These are phyloP conservation scores for Spodoptera littoralis DNA, from an alignment of 2,888 invertebrate genomes.

Conservation along the genomic window DNA sequence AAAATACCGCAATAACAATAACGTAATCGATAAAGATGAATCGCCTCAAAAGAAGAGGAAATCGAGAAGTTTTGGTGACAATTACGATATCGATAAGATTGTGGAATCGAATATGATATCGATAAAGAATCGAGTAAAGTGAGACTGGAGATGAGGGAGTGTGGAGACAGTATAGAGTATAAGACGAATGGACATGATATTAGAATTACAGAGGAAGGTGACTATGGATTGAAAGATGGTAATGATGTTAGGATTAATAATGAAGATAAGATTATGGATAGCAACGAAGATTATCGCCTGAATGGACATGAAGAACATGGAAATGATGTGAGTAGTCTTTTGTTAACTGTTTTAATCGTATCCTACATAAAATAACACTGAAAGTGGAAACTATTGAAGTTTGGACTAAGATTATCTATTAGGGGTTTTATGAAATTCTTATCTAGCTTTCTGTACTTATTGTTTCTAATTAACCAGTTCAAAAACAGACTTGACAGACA, in stretches of 20 bases:
- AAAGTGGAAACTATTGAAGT: no score
- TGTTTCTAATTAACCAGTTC: no score
- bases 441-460: no score
- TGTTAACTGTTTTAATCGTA: no score
- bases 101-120: constrained; percentile 77
- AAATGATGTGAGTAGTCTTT: constrained; percentile 68
- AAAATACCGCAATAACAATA: constrained; percentile 70
- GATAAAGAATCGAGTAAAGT: constrained; percentile 76
- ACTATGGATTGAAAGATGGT: constrained; percentile 63
- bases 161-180: constrained; percentile 54
- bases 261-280: constrained; percentile 60
- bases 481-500: no score
- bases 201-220: constrained; percentile 48
- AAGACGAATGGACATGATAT: constrained; percentile 52
- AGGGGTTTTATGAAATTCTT: no score
- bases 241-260: constrained; percentile 56
- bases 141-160: constrained; percentile 73
- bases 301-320: constrained; percentile 65
- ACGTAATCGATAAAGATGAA: constrained; percentile 61
- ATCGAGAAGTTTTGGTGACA: constrained; percentile 63
- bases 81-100: constrained; percentile 69
- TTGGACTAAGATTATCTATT: no score
- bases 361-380: no score
- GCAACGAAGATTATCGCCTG: constrained; percentile 60
- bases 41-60: constrained; percentile 70